A percentile compares a stretch with the other conserved stretches of the same genome.
These are phyloP conservation scores for Eutrigla gurnardus DNA, from an alignment of 2,797 vertebrate species.

Conservation along the genomic window DNA sequence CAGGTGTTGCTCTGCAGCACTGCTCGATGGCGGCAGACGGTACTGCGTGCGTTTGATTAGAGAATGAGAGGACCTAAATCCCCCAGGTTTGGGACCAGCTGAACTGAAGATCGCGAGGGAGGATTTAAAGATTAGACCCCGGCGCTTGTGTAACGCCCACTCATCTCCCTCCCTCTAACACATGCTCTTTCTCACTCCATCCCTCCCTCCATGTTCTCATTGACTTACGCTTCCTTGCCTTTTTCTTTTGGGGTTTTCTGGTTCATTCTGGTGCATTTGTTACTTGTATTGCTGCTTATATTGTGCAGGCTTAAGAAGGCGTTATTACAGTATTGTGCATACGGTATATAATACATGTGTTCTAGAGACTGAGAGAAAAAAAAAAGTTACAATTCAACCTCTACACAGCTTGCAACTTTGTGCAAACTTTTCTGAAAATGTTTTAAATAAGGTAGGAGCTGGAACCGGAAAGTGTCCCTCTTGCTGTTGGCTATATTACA, in stretches of 20 bases:
- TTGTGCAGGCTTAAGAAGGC: background rate
- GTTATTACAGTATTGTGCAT: too few species aligned
- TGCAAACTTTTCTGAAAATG: too few species aligned
- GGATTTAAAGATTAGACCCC: conserved; percentile 87
- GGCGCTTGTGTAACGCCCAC: conserved; percentile 83
- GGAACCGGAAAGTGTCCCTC: too few species aligned
- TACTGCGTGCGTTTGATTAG: conserved; percentile 78
- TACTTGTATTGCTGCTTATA: too few species aligned
- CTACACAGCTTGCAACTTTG: too few species aligned
- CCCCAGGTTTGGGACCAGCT: conserved; percentile 80
- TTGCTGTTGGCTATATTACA: too few species aligned
- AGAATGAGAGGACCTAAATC: conserved; percentile 81
- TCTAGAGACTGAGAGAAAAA: too few species aligned
- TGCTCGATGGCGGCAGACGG: conserved; percentile 49
- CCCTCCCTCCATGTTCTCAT: conserved; percentile 40
- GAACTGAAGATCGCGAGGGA: conserved; percentile 83
- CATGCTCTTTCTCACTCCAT: conserved; percentile 68
- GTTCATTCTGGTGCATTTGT: conserved; percentile 5
- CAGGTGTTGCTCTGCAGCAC: conserved; percentile 61
- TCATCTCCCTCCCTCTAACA: conserved; percentile 79
- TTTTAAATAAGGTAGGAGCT: too few species aligned
- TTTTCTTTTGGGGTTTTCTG: conserved; percentile 34
- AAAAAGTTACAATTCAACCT: too few species aligned
- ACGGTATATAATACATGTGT: too few species aligned
- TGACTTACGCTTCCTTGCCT: conserved; percentile 50